These are phyloP conservation scores for Epinephelus fuscoguttatus DNA, from an alignment of 2,113 vertebrate genomes.

Conservation along the genomic window DNA sequence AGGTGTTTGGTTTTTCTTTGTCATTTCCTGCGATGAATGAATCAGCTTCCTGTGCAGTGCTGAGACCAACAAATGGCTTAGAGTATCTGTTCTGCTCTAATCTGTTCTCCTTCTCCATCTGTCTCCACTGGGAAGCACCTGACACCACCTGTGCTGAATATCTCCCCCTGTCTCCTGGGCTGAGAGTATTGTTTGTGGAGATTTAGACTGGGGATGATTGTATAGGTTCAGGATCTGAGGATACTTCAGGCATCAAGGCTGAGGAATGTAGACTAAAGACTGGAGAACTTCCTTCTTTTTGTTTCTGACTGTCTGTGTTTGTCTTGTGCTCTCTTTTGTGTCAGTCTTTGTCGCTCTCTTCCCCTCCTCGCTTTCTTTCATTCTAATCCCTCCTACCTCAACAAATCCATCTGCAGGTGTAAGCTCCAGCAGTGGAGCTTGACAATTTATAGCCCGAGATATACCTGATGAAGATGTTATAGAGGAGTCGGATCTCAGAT, in stretches of 20 bases:
- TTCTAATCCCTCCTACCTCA: constrained; percentile 53
- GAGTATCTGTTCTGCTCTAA: constrained; percentile 56
- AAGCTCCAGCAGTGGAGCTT: constrained; percentile 16
- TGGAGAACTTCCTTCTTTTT: constrained; percentile 80
- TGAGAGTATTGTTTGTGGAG: constrained; percentile 71
- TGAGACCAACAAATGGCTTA: constrained; percentile 49
- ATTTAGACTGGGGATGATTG: constrained; percentile 67
- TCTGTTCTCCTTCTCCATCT: constrained; percentile 70
- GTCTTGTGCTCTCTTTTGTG: constrained; percentile 64
- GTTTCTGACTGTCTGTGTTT: constrained; percentile 74
- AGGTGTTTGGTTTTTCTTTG: constrained; percentile 66
- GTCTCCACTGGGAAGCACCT: constrained; percentile 73
- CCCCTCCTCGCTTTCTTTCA: constrained; percentile 42
- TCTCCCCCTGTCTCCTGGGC: constrained; percentile 57
- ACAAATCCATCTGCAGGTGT: constrained; percentile 67
- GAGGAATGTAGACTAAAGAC: constrained; percentile 77
- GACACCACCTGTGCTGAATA: constrained; percentile 75
- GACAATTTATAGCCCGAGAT: constrained; percentile 32
- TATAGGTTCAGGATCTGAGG: constrained; percentile 73
- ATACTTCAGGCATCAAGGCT: constrained; percentile 67
- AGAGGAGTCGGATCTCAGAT: constrained; percentile 11
- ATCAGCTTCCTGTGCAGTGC: constrained; percentile 56
- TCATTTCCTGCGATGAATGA: constrained; percentile 63
- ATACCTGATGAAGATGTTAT: constrained; percentile 29
- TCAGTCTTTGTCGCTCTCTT: constrained; percentile 55